Percentiles rank a stretch among this genome's conserved stretches.
phyloP scores from a whole-genome alignment of 1,140 invertebrate genomes.

The Trichogramma pretiosum region DNA sequence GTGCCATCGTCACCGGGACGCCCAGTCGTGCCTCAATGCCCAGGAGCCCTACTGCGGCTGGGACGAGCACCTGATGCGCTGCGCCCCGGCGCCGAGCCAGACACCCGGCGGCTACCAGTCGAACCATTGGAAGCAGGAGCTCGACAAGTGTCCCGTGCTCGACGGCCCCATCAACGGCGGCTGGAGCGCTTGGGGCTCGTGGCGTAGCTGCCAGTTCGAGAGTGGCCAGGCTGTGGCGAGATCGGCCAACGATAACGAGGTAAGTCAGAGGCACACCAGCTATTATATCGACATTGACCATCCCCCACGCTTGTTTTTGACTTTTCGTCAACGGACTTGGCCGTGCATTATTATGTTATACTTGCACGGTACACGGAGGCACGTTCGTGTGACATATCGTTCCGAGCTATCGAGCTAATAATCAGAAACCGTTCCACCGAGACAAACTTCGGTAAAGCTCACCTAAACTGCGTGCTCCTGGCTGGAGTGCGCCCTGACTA shows the following conservation, averaged over 20 bases:
- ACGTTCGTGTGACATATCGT: too few relatives aligned
- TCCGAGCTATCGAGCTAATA: too few relatives aligned
- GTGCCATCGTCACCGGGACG: constrained; percentile 63
- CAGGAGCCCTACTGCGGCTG: constrained; percentile 92
- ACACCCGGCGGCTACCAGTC: constrained; percentile 43
- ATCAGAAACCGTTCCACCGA: too few relatives aligned
- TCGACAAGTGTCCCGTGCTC: constrained; percentile 56
- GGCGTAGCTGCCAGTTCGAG: constrained; percentile 44
- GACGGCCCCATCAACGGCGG: constrained; percentile 56
- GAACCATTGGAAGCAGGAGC: constrained; percentile 63
- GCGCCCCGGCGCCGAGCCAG: constrained; percentile 56
- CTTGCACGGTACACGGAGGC: too few relatives aligned
- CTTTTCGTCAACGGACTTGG: too few relatives aligned
- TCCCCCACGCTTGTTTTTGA: too few relatives aligned
- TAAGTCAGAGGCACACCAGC: constrained; percentile 14
- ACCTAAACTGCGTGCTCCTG: too few relatives aligned
- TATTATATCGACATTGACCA: too few relatives aligned
- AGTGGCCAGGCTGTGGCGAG: too few relatives aligned
- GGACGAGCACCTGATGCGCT: constrained; percentile 65
- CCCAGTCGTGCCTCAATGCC: constrained; percentile 67
- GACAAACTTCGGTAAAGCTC: too few relatives aligned
- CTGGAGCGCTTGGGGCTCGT: constrained; percentile 46
- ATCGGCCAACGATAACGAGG: constrained; percentile 21
- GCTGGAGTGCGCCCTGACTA: too few relatives aligned
- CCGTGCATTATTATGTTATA: too few relatives aligned